Base-by-base conservation (phyloP, 2,113 vertebrate genomes). In the Mystacornis crossleyi region DNA sequence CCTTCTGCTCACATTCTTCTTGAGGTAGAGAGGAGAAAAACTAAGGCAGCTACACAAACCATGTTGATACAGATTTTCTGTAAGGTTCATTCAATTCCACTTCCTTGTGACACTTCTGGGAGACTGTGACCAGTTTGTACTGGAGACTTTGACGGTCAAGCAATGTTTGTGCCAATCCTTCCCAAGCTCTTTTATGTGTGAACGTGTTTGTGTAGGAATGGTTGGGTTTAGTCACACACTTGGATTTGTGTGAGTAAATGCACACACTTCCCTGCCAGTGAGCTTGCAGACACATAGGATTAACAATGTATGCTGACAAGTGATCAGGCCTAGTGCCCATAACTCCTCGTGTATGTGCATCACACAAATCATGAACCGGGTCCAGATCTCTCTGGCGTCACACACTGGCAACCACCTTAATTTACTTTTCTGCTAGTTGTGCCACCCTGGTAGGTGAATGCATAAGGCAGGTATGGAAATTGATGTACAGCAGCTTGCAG, bases 1-100 rank as follows among this genome's bases (percentile, higher is more conserved):
- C 29, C 75, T 60, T 92, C 6, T 81, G 33, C 69, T 95, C 54
- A 54, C 40, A 71, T 62, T 16, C 19, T 31, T 77, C 48, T 82
- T 90, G 71, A 95, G 34, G 81, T 58, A 66, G 47, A 90, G 79
- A 75, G 14, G 10, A n/a, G 36, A 23, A 36, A 65, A 75, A 86
- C 75, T 25, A 79, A 67, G 89, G 23, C 21, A 33, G 12, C 12
- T 42, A 21, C 88, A 80, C 14, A 87, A 73, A 43, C 20, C 9
- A 10, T 64, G 88, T 51, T 74, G 40, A 74, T 93, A n/a, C 53
- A 77, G 31, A 40, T 81, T 86, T 91, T 88, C 24, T 66, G 29
- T 78, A 65, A 67, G 23, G 19, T 34, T 91, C 17, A 26, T 91
- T 19, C 14, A 54, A 5, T 66, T 82, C 61, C 18, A 24, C 14